These are phyloP conservation scores for Halocynthia aurantium DNA, from an alignment of 23 tunicate species.

Conservation along the genomic window DNA sequence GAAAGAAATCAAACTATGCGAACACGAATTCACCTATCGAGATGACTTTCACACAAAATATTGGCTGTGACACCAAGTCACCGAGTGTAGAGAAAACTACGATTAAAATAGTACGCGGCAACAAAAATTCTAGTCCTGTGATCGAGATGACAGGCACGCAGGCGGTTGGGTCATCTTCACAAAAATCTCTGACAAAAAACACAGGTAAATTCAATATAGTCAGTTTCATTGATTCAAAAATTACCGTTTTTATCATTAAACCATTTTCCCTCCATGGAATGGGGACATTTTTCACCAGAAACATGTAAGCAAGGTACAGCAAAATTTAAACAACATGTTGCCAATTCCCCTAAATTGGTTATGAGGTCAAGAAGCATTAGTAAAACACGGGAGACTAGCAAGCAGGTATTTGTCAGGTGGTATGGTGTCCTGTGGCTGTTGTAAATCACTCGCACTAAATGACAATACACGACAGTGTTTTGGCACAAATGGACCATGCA, in stretches of 20 bases:
- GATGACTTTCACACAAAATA: background rate
- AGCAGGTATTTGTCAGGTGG: background rate
- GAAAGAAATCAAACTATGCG: background rate
- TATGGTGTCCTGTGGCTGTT: no score
- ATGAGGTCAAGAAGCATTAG: background rate
- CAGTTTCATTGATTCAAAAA: no score
- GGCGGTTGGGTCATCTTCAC: no score
- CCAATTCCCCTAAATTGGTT: conserved; percentile 8
- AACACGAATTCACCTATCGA: background rate
- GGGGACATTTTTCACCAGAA: no score
- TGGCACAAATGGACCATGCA: no score
- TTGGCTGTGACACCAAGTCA: background rate
- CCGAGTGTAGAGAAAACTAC: background rate
- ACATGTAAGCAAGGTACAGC: background rate
- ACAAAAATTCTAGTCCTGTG: background rate
- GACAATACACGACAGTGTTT: no score
- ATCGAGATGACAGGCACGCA: no score
- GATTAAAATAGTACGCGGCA: background rate
- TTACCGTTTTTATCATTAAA: background rate
- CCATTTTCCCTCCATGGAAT: background rate
- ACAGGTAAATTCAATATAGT: no score
- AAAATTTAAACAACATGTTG: background rate
- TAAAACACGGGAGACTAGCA: conserved; percentile 1
- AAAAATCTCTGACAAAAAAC: no score
- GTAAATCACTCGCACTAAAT: no score